These are phyloP conservation scores for Hiodon tergisus DNA, from an alignment of 2,113 vertebrate species.

Conservation along the genomic window DNA sequence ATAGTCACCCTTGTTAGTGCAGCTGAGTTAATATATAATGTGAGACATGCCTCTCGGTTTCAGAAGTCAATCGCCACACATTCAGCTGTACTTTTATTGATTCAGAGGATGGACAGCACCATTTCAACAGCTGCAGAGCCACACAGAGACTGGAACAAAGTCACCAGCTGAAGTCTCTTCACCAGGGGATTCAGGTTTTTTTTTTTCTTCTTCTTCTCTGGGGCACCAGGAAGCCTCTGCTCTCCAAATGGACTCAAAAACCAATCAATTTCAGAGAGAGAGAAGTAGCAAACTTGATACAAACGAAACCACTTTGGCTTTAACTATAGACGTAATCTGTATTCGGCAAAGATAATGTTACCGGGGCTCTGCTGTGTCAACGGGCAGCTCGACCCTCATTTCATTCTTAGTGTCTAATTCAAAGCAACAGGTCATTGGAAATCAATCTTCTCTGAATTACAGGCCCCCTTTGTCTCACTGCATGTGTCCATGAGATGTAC, in stretches of 20 bases:
- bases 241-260: no score
- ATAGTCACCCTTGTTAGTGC: not conserved
- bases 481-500: constrained; percentile 10
- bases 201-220: no score
- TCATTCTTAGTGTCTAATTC: constrained; percentile 5
- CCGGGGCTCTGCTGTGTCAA: not conserved
- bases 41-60: not conserved
- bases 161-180: not conserved
- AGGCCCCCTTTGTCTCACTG: constrained; percentile 17
- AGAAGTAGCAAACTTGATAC: no score
- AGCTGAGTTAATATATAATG: not conserved
- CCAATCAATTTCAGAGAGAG: no score
- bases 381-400: not conserved
- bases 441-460: constrained; percentile 31
- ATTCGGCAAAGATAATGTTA: not conserved
- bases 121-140: not conserved
- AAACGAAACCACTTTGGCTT: not conserved
- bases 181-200: no score
- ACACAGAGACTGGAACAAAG: not conserved
- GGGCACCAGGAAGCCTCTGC: not conserved
- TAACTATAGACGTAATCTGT: not conserved
- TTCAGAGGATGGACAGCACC: constrained; percentile 8
- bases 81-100: constrained; percentile 29
- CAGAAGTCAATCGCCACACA: constrained; percentile 42
- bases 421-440: constrained; percentile 26